Conservation (phyloP, 1,140 invertebrate species). For the Paramacrobiotus metropolitanus region DNA sequence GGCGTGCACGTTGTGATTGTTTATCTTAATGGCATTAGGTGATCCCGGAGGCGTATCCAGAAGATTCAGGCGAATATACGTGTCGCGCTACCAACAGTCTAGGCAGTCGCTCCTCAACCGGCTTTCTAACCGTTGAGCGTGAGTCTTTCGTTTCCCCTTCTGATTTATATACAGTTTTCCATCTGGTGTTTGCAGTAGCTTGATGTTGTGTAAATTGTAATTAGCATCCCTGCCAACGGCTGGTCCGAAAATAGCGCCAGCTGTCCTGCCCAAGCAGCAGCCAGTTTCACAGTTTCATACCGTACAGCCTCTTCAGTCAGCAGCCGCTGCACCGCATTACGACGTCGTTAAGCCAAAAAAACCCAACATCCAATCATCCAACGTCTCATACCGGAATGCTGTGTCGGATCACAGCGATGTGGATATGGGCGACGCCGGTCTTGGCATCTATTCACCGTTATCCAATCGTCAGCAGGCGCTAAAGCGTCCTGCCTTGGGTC, state of each 20-base stretch:
- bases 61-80: slow-evolving; percentile 83
- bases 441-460: neutral
- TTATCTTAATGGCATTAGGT: too few species aligned
- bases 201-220: too few species aligned
- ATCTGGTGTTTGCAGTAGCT: too few species aligned
- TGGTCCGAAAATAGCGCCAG: too few species aligned
- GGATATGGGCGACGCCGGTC: neutral
- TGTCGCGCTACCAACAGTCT: slow-evolving; percentile 75
- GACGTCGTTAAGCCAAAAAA: neutral
- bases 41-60: slow-evolving; percentile 69
- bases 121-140: neutral
- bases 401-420: neutral
- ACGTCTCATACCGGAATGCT: neutral
- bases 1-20: too few species aligned
- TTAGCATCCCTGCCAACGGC: too few species aligned
- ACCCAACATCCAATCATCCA: neutral
- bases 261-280: neutral
- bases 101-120: slow-evolving; percentile 24
- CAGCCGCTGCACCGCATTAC: neutral
- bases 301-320: neutral
- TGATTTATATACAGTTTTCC: too few species aligned
- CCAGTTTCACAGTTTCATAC: neutral
- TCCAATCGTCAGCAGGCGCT: neutral
- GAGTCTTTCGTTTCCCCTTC: neutral
- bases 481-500: neutral